A percentile compares a stretch with the other conserved stretches of the same genome.
These are phyloP conservation scores for Gymnobelideus leadbeateri DNA, from an alignment of 2,113 vertebrate genomes.

Conservation along the genomic window DNA sequence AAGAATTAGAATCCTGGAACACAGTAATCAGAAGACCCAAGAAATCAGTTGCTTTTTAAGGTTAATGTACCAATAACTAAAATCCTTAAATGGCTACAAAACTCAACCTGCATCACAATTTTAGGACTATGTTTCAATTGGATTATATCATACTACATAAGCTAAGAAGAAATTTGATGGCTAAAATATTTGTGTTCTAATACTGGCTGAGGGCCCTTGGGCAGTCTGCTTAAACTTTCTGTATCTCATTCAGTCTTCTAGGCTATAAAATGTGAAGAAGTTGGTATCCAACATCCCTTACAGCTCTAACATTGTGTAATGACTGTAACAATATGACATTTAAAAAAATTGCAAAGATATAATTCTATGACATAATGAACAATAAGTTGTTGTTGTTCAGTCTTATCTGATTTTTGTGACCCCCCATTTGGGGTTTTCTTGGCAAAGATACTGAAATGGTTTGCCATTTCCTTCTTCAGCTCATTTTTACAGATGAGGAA, in stretches of 20 bases:
- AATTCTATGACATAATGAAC: background rate
- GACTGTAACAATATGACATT: too few relatives aligned
- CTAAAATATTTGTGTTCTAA: background rate
- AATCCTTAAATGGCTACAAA: background rate
- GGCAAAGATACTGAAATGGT: background rate
- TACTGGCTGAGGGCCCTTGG: background rate
- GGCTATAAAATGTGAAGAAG: background rate
- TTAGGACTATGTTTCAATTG: background rate
- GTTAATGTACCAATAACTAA: background rate
- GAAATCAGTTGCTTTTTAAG: background rate
- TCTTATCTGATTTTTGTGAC: background rate
- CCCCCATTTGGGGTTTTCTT: background rate
- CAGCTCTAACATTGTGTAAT: too few relatives aligned
- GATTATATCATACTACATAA: background rate
- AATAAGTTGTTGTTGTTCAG: background rate
- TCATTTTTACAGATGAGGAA: background rate
- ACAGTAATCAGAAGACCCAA: background rate
- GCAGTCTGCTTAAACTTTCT: background rate
- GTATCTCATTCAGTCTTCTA: background rate
- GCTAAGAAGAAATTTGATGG: background rate
- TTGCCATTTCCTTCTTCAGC: background rate
- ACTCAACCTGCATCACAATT: background rate
- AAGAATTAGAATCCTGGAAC: too few relatives aligned
- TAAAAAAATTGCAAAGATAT: background rate
- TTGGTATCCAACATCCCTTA: background rate